phyloP scores from a whole-genome alignment of 2,888 invertebrate genomes.

The Athripsodes cinereus region DNA sequence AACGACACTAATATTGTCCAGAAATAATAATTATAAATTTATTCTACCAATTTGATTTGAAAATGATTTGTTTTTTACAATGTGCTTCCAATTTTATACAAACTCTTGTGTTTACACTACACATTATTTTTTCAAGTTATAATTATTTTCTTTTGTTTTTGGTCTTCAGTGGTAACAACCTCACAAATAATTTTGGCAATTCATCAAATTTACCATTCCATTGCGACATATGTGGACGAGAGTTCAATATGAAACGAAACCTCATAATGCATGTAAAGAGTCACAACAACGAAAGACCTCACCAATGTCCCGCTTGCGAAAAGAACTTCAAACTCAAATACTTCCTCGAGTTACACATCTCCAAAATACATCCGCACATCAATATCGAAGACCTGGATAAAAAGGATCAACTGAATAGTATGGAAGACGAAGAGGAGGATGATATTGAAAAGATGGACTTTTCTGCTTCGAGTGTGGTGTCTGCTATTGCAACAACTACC shows the following conservation, averaged over 20 bases:
- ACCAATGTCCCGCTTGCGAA: constrained; percentile 26
- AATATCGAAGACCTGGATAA: constrained; percentile 21
- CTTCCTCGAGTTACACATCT: constrained; percentile 25
- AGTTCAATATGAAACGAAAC: constrained; percentile 27
- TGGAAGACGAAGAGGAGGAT: neutral
- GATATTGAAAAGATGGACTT: neutral
- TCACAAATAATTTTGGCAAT: neutral
- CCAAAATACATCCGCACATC: constrained; percentile 24
- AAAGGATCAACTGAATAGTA: constrained; percentile 5
- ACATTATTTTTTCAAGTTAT: no score
- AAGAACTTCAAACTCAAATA: constrained; percentile 27
- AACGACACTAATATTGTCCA: no score
- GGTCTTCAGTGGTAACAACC: neutral
- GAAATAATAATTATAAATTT: no score
- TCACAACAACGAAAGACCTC: constrained; percentile 27
- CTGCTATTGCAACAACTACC: neutral
- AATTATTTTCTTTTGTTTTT: no score
- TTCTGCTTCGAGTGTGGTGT: neutral
- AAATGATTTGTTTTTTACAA: no score
- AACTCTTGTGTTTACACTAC: no score
- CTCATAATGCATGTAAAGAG: constrained; percentile 27
- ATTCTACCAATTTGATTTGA: no score
- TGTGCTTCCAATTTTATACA: no score
- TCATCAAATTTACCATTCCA: constrained; percentile 18
- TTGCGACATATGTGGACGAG: constrained; percentile 26